Evolutionary conservation across 2,113 vertebrate species (phyloP).

Genomic region (Gambusia holbrooki): DNA sequence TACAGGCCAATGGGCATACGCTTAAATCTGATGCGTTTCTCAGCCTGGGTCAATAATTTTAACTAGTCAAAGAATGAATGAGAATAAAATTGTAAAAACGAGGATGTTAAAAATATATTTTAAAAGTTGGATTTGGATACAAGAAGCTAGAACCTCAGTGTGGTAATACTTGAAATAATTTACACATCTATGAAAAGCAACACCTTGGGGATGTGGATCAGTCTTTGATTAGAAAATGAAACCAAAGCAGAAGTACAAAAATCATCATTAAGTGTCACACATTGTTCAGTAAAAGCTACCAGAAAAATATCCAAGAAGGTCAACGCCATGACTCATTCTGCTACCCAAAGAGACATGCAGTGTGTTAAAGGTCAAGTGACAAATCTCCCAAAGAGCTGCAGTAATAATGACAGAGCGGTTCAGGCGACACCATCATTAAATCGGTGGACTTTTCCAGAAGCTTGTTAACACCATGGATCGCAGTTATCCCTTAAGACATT

Average conservation of each 20-base stretch:
- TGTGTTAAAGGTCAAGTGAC: slow-evolving; percentile 13
- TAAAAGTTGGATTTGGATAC: background rate
- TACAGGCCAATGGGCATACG: slow-evolving; percentile 3
- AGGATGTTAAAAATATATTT: background rate
- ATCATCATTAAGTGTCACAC: background rate
- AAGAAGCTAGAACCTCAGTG: too few species aligned
- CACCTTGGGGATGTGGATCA: background rate
- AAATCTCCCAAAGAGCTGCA: background rate
- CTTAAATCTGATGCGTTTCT: slow-evolving; percentile 16
- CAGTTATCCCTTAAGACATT: background rate
- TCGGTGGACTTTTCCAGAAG: background rate
- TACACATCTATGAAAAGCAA: background rate
- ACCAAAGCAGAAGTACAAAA: background rate
- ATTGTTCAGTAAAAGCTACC: background rate
- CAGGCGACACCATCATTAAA: background rate
- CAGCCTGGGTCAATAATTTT: slow-evolving; percentile 14
- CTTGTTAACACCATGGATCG: background rate
- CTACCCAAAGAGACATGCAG: background rate
- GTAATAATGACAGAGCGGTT: slow-evolving; percentile 3
- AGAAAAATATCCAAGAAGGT: background rate
- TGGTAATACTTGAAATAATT: background rate
- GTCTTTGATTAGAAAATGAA: background rate
- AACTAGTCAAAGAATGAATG: background rate
- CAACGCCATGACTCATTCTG: background rate
- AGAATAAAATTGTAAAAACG: background rate